These are phyloP conservation scores for Ommatoiulus sabulosus DNA, from an alignment of 2,888 invertebrate genomes.

Conservation along the genomic window DNA sequence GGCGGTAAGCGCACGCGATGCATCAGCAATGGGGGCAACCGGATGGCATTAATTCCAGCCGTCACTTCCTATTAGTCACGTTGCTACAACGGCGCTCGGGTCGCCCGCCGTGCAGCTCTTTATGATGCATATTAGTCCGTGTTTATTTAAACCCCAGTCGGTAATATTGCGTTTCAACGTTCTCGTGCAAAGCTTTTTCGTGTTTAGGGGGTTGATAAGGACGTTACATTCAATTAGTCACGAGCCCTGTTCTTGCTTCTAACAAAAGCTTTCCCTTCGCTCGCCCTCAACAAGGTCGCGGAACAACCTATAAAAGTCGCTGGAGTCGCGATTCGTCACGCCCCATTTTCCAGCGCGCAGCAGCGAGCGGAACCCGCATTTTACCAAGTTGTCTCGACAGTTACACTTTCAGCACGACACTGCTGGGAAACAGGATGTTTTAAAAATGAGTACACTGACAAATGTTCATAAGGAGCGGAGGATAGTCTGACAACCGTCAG, in stretches of 20 bases:
- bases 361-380: background rate
- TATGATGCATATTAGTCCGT: background rate
- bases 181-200: background rate
- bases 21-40: background rate
- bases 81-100: background rate
- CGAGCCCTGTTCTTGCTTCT: background rate
- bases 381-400: no score
- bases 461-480: no score
- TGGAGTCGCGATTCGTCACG: background rate
- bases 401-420: background rate
- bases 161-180: no score
- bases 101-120: background rate
- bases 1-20: no score
- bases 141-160: background rate
- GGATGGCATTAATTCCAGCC: background rate
- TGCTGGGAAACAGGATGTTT: background rate
- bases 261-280: background rate
- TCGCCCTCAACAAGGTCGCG: background rate
- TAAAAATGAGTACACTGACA: no score
- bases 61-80: slow-evolving; percentile 19
- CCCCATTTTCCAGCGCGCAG: background rate
- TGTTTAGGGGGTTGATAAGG: background rate
- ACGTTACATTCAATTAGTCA: background rate
- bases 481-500: no score
- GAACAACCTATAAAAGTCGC: background rate